Percentiles rank a stretch among this genome's conserved stretches.
phyloP scores from a whole-genome alignment of 2,113 vertebrate species.

The Cyprinodon variegatus region DNA sequence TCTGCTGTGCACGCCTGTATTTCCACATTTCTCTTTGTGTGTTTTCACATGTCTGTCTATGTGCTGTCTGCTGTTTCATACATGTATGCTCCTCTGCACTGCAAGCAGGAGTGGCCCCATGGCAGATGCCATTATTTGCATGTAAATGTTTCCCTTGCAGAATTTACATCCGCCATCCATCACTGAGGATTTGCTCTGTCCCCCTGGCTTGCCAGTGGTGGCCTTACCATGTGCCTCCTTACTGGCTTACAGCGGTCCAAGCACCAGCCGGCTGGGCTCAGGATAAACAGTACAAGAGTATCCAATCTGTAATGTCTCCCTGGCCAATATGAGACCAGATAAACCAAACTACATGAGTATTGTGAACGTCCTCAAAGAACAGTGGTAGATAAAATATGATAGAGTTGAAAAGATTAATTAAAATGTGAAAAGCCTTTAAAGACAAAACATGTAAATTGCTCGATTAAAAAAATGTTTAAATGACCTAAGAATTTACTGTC shows the following conservation, averaged over 20 bases:
- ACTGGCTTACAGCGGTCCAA: slow-evolving; percentile 9
- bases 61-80: slow-evolving; percentile 2
- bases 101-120: slow-evolving; percentile 43
- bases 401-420: background rate
- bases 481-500: background rate
- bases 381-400: slow-evolving; percentile 1
- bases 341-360: slow-evolving; percentile 18
- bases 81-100: slow-evolving; percentile 10
- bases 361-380: background rate
- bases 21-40: background rate
- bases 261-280: slow-evolving; percentile 4
- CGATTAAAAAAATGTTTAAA: background rate
- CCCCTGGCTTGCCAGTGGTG: background rate
- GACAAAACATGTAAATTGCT: background rate
- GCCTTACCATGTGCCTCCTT: slow-evolving; percentile 5
- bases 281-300: slow-evolving; percentile 17
- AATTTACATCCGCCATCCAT: slow-evolving; percentile 59
- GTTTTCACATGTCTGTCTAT: slow-evolving; percentile 13
- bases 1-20: slow-evolving; percentile 13
- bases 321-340: slow-evolving; percentile 9
- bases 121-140: slow-evolving; percentile 71
- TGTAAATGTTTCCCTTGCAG: slow-evolving; percentile 60
- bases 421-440: slow-evolving; percentile 2
- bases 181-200: slow-evolving; percentile 42
- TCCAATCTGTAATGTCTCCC: slow-evolving; percentile 4